These are phyloP conservation scores for Diadumene lineata DNA, from an alignment of 92 coral and sea anemone species.

Conservation along the genomic window DNA sequence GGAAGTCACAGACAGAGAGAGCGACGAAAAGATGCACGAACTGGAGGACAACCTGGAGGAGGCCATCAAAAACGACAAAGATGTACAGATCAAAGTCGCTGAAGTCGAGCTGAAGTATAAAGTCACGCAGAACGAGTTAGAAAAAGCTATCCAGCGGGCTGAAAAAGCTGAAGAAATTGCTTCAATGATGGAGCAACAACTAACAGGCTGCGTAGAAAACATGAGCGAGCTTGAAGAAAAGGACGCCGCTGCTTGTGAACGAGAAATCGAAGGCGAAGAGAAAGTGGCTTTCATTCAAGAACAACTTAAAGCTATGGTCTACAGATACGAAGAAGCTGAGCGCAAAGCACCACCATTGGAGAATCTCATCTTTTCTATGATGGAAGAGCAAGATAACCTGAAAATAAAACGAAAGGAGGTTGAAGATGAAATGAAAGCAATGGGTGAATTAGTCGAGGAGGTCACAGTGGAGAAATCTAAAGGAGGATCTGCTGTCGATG, in stretches of 20 bases:
- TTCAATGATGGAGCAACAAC: conserved; percentile 32
- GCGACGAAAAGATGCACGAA: conserved; percentile 62
- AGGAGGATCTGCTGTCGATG: conserved; percentile 17
- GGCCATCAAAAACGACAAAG: conserved; percentile 43
- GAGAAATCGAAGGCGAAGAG: conserved; percentile 65
- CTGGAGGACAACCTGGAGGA: conserved; percentile 54
- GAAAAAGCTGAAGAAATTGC: conserved; percentile 38
- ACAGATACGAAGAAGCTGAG: conserved; percentile 78
- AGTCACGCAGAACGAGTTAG: conserved; percentile 62
- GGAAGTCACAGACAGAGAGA: conserved; percentile 77
- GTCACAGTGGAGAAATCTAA: conserved; percentile 39
- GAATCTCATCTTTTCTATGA: conserved; percentile 43
- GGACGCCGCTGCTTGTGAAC: conserved; percentile 55
- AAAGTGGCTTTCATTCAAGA: conserved; percentile 65
- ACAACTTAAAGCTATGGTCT: conserved; percentile 59
- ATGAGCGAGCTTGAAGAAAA: conserved; percentile 54
- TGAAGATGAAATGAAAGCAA: conserved; percentile 57
- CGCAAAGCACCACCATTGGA: conserved; percentile 75
- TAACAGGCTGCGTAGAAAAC: conserved; percentile 34
- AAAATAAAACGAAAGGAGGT: conserved; percentile 33
- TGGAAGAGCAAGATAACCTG: conserved; percentile 49
- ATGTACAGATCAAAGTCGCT: conserved; percentile 62
- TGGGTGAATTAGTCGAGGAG: conserved; percentile 70
- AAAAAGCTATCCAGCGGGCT: conserved; percentile 62
- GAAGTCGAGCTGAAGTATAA: conserved; percentile 62